These are phyloP conservation scores for Halichoerus grypus DNA, from an alignment of 2,113 vertebrate species.

Conservation along the genomic window DNA sequence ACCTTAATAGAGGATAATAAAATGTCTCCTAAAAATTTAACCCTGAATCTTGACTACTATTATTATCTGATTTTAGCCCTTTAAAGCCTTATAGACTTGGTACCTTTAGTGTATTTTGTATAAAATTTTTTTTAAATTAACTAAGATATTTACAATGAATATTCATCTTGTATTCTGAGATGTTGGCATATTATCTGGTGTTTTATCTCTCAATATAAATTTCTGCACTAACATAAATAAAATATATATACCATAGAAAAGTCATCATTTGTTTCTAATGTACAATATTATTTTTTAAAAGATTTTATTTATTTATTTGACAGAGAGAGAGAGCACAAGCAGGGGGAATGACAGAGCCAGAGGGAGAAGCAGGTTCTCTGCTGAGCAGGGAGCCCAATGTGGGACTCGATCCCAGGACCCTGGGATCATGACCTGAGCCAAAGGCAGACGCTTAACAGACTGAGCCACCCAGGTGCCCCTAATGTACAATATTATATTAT, in stretches of 20 bases:
- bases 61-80: not conserved
- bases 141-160: not conserved
- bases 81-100: constrained; percentile 1
- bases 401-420: no score
- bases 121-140: not conserved
- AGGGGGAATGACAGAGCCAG: no score
- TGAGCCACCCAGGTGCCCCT: not conserved
- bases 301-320: no score
- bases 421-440: no score
- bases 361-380: no score
- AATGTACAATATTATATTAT: not conserved
- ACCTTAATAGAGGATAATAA: not conserved
- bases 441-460: no score
- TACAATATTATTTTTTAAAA: not conserved
- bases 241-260: not conserved
- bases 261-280: not conserved
- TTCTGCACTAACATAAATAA: not conserved
- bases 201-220: not conserved
- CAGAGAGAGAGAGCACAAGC: no score
- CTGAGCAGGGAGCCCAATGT: no score
- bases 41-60: not conserved
- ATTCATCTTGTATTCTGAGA: not conserved
- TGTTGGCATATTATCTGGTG: not conserved
- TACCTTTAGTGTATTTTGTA: not conserved
- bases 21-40: not conserved